Conservation (phyloP, 64 coral and sea anemone species). For the Actinia equina region DNA sequence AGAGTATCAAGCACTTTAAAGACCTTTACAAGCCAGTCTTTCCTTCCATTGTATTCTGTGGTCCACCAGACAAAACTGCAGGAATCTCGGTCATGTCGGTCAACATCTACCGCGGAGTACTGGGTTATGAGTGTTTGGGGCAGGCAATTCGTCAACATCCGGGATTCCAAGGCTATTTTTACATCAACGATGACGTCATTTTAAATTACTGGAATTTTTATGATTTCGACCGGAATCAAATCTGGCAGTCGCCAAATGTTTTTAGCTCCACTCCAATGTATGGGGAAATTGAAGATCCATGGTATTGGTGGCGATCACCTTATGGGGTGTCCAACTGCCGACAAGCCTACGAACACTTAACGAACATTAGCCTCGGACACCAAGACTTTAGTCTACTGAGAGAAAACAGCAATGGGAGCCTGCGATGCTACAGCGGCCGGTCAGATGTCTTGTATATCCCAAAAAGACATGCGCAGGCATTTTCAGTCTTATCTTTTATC, state of each 20-base stretch:
- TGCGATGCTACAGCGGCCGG: conserved; percentile 88
- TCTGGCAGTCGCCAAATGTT: conserved; percentile 78
- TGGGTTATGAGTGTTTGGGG: conserved; percentile 91
- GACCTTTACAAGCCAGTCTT: conserved; percentile 71
- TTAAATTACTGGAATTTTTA: conserved; percentile 90
- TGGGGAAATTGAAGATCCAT: conserved; percentile 30
- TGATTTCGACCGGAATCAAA: conserved; percentile 54
- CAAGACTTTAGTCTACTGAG: conserved; percentile 39
- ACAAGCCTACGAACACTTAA: conserved; percentile 75
- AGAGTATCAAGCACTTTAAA: conserved; percentile 58
- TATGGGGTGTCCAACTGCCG: conserved; percentile 74
- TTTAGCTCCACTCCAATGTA: conserved; percentile 63
- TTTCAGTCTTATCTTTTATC: conserved; percentile 61
- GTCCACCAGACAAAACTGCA: conserved; percentile 53
- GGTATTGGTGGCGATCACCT: conserved; percentile 92
- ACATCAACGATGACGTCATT: conserved; percentile 93
- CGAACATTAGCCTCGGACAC: conserved; percentile 43
- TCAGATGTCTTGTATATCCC: conserved; percentile 85
- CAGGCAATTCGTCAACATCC: conserved; percentile 70
- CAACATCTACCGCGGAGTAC: conserved; percentile 63
- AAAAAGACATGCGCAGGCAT: conserved; percentile 46
- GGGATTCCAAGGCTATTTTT: conserved; percentile 88
- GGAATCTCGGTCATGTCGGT: conserved; percentile 44
- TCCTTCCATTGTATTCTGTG: conserved; percentile 69
- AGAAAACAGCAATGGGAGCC: conserved; percentile 65